Percentiles rank a stretch among this genome's conserved stretches.
These are phyloP conservation scores for Aphaenogaster rudis DNA, from an alignment of 1,140 invertebrate genomes.

Conservation along the genomic window DNA sequence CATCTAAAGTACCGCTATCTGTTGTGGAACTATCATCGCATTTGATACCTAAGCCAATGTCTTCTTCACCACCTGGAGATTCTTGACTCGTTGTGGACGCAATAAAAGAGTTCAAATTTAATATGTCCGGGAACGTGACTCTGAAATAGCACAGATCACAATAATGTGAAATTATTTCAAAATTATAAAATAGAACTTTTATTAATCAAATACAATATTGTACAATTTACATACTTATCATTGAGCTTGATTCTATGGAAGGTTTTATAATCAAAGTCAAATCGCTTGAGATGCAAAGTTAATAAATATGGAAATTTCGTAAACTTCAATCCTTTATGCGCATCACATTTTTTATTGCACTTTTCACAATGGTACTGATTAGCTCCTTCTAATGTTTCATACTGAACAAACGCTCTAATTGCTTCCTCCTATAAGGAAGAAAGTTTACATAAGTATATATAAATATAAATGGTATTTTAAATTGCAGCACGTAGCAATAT, in stretches of 20 bases:
- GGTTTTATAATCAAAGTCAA: slow-evolving; percentile 96
- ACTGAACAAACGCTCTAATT: slow-evolving; percentile 94
- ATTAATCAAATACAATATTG: not conserved
- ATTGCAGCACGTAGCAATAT: slow-evolving; percentile 19
- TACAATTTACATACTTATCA: slow-evolving; percentile 90
- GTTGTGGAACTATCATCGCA: slow-evolving; percentile 91
- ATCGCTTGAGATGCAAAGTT: slow-evolving; percentile 95
- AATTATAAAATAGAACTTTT: not conserved
- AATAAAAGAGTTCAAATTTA: slow-evolving; percentile 94
- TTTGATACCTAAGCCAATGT: slow-evolving; percentile 84
- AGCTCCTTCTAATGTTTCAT: slow-evolving; percentile 94
- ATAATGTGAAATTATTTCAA: not conserved
- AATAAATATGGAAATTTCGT: slow-evolving; percentile 95
- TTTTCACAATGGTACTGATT: slow-evolving; percentile 97
- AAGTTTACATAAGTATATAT: slow-evolving; percentile 6
- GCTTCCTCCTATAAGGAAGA: slow-evolving; percentile 91
- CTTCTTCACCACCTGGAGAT: slow-evolving; percentile 85
- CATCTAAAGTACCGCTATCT: slow-evolving; percentile 90
- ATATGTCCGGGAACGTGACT: slow-evolving; percentile 94
- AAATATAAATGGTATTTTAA: slow-evolving; percentile 16
- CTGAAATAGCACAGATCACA: slow-evolving; percentile 84
- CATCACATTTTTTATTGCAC: slow-evolving; percentile 96
- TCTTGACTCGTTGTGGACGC: slow-evolving; percentile 83
- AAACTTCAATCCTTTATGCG: slow-evolving; percentile 97
- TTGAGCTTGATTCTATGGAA: slow-evolving; percentile 96